Conservation (phyloP, 2,113 vertebrate genomes). For the Lasiurus cinereus region DNA sequence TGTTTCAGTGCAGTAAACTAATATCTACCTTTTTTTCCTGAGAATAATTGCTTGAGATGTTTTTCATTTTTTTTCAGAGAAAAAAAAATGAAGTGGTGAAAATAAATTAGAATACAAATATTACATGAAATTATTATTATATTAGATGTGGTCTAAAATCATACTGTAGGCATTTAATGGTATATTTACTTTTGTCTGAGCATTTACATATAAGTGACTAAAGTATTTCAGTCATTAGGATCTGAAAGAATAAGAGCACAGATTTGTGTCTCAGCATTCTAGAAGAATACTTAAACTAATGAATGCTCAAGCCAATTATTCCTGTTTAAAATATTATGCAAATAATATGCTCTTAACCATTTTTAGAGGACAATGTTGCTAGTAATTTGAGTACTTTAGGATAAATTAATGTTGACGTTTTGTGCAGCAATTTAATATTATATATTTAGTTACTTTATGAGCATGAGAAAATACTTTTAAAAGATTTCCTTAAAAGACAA, state of each 20-base stretch:
- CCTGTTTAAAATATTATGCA: conserved; percentile 15
- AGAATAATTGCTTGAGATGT: conserved; percentile 69
- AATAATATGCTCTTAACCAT: neutral
- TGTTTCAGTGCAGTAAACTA: conserved; percentile 43
- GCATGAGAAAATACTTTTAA: conserved; percentile 57
- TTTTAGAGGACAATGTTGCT: neutral
- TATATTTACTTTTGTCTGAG: conserved; percentile 58
- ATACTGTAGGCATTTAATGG: conserved; percentile 24
- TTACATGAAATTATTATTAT: conserved; percentile 53
- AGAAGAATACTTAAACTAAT: conserved; percentile 28
- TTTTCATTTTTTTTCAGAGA: conserved; percentile 76
- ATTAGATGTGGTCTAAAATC: conserved; percentile 60
- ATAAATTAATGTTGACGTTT: conserved; percentile 50
- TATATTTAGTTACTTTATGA: conserved; percentile 56
- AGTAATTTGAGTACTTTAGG: conserved; percentile 54
- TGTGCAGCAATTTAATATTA: conserved; percentile 43
- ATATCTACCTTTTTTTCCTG: conserved; percentile 56
- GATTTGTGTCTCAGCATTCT: conserved; percentile 39
- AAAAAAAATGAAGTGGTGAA: conserved; percentile 56
- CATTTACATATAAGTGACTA: conserved; percentile 50
- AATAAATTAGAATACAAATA: conserved; percentile 53
- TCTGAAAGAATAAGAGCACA: conserved; percentile 29
- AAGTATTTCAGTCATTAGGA: conserved; percentile 51
- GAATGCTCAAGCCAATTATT: neutral
- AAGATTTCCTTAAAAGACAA: conserved; percentile 61